Percentiles rank a stretch among this genome's conserved stretches.
These are phyloP conservation scores for Drosophila falleni DNA, from an alignment of 2,888 invertebrate species.

Conservation along the genomic window DNA sequence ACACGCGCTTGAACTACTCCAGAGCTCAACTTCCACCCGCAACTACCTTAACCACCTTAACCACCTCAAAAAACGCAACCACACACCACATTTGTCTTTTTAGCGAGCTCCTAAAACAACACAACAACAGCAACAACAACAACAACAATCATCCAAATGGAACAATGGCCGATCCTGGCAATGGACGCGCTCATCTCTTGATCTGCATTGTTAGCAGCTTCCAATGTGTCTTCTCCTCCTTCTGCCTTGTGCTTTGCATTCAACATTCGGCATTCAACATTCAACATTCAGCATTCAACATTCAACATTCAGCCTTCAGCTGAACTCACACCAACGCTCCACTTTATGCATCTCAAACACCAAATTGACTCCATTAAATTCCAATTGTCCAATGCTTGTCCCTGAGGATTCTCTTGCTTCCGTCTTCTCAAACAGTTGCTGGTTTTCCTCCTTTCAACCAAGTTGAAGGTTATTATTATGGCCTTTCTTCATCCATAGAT, in stretches of 20 bases:
- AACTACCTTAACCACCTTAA: conserved; percentile 1
- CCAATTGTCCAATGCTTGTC: conserved; percentile 73
- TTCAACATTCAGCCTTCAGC: conserved; percentile 29
- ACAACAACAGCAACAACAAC: conserved; percentile 28
- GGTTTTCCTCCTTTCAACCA: conserved; percentile 6
- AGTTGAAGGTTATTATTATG: conserved; percentile 50
- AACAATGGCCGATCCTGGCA: conserved; percentile 76
- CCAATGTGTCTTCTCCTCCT: conserved; percentile 52
- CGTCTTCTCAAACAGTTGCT: not conserved
- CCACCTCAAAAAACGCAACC: conserved; percentile 6
- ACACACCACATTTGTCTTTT: conserved; percentile 78
- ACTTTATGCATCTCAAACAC: conserved; percentile 78
- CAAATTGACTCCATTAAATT: conserved; percentile 81
- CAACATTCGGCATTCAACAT: conserved; percentile 23
- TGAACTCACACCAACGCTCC: conserved; percentile 68
- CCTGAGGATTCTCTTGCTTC: conserved; percentile 18
- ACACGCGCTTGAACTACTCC: conserved; percentile 70
- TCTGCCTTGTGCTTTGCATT: conserved; percentile 52
- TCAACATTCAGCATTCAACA: conserved; percentile 18
- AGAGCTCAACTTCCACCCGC: conserved; percentile 13
- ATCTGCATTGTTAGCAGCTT: conserved; percentile 78
- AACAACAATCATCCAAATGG: conserved; percentile 55
- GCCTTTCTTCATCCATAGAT: conserved; percentile 8
- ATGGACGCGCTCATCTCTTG: conserved; percentile 78
- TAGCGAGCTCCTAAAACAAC: conserved; percentile 68